Conservation (phyloP, 2,113 vertebrate species). For the Naja naja region DNA sequence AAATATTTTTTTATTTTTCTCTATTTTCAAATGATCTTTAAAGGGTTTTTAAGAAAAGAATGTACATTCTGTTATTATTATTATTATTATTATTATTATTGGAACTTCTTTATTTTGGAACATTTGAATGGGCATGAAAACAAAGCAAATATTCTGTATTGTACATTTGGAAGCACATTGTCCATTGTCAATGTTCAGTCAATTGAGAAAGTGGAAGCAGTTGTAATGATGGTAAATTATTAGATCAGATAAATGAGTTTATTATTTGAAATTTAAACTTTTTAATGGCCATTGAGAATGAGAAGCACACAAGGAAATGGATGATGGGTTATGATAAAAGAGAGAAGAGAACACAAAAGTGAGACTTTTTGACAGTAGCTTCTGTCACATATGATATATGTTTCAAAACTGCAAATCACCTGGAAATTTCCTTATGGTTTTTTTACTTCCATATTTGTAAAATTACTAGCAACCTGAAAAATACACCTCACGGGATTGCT, state of each 20-base stretch:
- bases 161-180: background rate
- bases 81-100: no score
- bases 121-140: background rate
- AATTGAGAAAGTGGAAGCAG: background rate
- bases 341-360: background rate
- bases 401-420: background rate
- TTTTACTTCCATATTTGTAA: background rate
- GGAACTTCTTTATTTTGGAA: background rate
- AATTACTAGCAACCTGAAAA: background rate
- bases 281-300: background rate
- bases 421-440: background rate
- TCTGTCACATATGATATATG: background rate
- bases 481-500: background rate
- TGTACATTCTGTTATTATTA: no score
- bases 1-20: constrained; percentile 2
- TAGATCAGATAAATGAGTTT: background rate
- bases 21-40: background rate
- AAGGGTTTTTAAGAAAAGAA: constrained; percentile 14
- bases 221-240: background rate
- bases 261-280: background rate
- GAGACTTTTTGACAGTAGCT: background rate
- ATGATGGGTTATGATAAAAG: background rate
- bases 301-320: background rate
- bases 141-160: background rate
- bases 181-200: background rate